A percentile compares a stretch with the other conserved stretches of the same genome.
phyloP scores from a whole-genome alignment of 2,113 vertebrate species.

The Pristiophorus japonicus region DNA sequence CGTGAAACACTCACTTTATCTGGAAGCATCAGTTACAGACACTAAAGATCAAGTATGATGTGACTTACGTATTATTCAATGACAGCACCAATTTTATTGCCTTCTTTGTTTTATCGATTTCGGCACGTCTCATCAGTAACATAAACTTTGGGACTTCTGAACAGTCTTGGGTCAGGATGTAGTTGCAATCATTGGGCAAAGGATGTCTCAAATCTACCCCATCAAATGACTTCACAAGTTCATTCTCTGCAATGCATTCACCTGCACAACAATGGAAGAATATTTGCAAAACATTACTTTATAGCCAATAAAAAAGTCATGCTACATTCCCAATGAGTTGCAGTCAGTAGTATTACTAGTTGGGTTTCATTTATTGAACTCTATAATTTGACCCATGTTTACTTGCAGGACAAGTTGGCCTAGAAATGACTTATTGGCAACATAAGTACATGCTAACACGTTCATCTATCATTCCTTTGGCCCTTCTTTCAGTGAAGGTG shows the following conservation, averaged over 20 bases:
- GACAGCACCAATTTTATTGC: conserved; percentile 2
- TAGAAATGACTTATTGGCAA: neutral
- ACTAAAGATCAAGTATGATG: neutral
- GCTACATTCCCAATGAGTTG: neutral
- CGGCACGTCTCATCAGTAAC: neutral
- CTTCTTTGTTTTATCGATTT: neutral
- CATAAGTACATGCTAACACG: neutral
- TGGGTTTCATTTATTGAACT: neutral
- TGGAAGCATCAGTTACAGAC: neutral
- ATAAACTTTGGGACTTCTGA: conserved; percentile 41
- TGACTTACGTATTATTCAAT: neutral
- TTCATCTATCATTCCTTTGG: neutral
- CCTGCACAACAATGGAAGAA: conserved; percentile 43
- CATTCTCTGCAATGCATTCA: conserved; percentile 45
- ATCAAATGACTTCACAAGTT: conserved; percentile 62
- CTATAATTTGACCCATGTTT: neutral
- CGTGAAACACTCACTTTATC: neutral
- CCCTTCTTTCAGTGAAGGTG: neutral
- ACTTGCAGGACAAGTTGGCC: neutral
- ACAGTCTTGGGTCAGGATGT: conserved; percentile 69
- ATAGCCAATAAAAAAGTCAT: neutral
- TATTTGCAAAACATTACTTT: neutral
- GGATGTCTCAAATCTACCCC: conserved; percentile 50
- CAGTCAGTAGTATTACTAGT: neutral
- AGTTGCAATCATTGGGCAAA: conserved; percentile 64